Evolutionary conservation across 2,797 vertebrate species (phyloP).

Genomic region (Iguana delicatissima): DNA sequence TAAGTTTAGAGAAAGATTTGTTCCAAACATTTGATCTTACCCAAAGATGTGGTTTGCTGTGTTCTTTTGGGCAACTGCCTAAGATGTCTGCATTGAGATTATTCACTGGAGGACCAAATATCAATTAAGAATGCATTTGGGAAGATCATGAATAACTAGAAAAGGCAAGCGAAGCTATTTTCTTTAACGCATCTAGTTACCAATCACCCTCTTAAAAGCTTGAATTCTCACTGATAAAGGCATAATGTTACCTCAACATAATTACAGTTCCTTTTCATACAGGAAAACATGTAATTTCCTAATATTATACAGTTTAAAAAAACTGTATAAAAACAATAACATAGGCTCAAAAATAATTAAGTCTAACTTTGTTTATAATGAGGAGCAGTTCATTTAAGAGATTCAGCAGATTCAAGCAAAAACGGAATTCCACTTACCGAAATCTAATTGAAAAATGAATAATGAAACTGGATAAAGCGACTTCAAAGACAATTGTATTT

Average conservation of each 20-base stretch:
- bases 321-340: not conserved
- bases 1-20: not conserved
- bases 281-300: constrained; percentile 4
- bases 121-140: not conserved
- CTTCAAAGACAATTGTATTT: constrained; percentile 45
- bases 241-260: no score
- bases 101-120: not conserved
- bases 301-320: not conserved
- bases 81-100: not conserved
- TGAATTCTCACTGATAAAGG: not conserved
- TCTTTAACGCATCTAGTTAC: not conserved
- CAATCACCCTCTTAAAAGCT: not conserved
- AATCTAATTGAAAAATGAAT: constrained; percentile 48
- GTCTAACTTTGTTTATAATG: not conserved
- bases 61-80: not conserved
- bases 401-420: constrained; percentile 34
- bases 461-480: constrained; percentile 46
- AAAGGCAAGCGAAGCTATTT: not conserved
- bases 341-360: not conserved
- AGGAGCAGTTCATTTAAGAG: constrained; percentile 9
- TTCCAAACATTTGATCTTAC: not conserved
- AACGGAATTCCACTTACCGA: constrained; percentile 8
- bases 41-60: not conserved
- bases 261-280: not conserved
- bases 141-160: not conserved